These are phyloP conservation scores for Heteromyza rotundicornis DNA, from an alignment of 2,888 invertebrate genomes.

Conservation along the genomic window DNA sequence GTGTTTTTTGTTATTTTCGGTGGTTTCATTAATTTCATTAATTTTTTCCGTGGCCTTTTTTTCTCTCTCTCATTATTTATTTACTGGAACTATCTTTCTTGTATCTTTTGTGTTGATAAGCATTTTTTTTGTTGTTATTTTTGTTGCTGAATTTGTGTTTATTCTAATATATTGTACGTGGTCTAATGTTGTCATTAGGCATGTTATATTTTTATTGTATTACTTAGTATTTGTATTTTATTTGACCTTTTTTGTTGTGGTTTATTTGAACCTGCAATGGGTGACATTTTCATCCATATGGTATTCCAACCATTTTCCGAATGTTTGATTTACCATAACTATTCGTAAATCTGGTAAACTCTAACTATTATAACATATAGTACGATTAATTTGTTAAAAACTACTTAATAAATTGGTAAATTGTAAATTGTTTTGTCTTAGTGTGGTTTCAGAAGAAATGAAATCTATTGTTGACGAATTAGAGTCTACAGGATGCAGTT, in stretches of 20 bases:
- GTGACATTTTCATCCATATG: too few relatives aligned
- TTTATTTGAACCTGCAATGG: too few relatives aligned
- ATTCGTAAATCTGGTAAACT: too few relatives aligned
- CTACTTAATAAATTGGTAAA: too few relatives aligned
- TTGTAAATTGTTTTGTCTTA: too few relatives aligned
- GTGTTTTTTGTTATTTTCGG: not conserved
- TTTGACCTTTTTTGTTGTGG: not conserved
- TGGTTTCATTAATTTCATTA: conserved; percentile 5
- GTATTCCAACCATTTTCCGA: too few relatives aligned
- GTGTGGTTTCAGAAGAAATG: too few relatives aligned
- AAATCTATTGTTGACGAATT: too few relatives aligned
- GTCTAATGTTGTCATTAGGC: conserved; percentile 1
- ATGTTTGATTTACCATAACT: too few relatives aligned
- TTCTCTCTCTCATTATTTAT: not conserved
- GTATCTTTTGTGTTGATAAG: not conserved
- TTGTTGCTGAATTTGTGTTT: not conserved
- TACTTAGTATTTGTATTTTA: not conserved
- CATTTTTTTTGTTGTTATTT: not conserved
- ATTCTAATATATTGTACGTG: not conserved
- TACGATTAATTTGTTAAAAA: too few relatives aligned
- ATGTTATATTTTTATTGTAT: not conserved
- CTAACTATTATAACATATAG: too few relatives aligned
- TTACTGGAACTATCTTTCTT: not conserved
- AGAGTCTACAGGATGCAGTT: too few relatives aligned
- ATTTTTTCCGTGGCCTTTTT: not conserved